Percentiles rank a stretch among this genome's conserved stretches.
These are phyloP conservation scores for Chloroclysta siterata DNA, from an alignment of 2,888 invertebrate species.

Conservation along the genomic window DNA sequence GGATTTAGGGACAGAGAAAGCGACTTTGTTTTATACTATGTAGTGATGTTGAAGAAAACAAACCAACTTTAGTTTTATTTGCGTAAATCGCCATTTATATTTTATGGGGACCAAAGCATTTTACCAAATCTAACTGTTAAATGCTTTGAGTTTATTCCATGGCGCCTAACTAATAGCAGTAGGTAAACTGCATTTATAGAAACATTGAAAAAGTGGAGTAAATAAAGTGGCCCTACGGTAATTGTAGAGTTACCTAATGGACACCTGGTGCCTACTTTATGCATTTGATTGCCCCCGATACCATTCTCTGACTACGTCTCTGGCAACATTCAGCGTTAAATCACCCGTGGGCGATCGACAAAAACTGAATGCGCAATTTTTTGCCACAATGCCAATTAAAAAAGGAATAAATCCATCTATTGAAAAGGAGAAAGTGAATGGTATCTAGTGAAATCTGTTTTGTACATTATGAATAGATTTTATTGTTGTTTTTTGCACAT, in stretches of 20 bases:
- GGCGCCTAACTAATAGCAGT: too few relatives aligned
- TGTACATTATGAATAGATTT: slow-evolving; percentile 28
- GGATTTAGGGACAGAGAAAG: too few relatives aligned
- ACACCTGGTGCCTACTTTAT: not conserved
- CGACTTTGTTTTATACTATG: too few relatives aligned
- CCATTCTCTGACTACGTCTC: slow-evolving; percentile 6
- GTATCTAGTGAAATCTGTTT: slow-evolving; percentile 36
- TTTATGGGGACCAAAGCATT: too few relatives aligned
- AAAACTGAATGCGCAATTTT: slow-evolving; percentile 41
- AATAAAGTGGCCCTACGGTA: not conserved
- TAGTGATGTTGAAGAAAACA: too few relatives aligned
- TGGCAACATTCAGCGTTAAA: slow-evolving; percentile 23
- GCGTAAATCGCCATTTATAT: too few relatives aligned
- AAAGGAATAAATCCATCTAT: slow-evolving; percentile 33
- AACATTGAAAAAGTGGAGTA: too few relatives aligned
- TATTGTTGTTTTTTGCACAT: slow-evolving; percentile 22
- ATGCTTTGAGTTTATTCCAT: too few relatives aligned
- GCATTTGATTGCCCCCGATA: not conserved
- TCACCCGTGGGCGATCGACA: slow-evolving; percentile 37
- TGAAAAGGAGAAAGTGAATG: slow-evolving; percentile 38
- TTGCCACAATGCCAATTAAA: slow-evolving; percentile 34
- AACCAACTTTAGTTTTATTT: too few relatives aligned
- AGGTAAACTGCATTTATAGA: too few relatives aligned
- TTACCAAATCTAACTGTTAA: too few relatives aligned
- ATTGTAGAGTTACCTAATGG: not conserved